phyloP scores from a whole-genome alignment of 2,113 vertebrate species.

The Anoura caudifer region DNA sequence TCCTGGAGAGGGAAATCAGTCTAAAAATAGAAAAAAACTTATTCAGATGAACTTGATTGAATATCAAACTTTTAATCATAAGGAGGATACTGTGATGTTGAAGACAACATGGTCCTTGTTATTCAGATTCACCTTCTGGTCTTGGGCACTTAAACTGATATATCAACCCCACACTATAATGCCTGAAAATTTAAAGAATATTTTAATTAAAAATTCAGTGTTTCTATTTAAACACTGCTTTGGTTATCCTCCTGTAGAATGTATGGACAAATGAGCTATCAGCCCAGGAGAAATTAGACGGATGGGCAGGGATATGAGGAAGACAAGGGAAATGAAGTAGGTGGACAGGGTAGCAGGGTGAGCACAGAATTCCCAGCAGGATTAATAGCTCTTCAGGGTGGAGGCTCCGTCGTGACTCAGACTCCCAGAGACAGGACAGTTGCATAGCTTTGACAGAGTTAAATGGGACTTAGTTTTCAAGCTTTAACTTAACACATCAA shows the following conservation, averaged over 20 bases:
- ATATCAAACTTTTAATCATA: not conserved
- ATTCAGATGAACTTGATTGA: not conserved
- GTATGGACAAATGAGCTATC: not conserved
- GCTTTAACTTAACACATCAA: not conserved
- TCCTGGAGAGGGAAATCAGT: not conserved
- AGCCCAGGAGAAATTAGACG: rapidly evolving
- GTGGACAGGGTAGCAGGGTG: rapidly evolving
- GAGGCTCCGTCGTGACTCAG: not conserved
- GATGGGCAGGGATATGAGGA: not conserved
- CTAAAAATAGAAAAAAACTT: not conserved
- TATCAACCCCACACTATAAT: not conserved
- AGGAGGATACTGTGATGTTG: not conserved
- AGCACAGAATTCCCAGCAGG: not conserved
- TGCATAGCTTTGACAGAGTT: not conserved
- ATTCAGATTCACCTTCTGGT: not conserved
- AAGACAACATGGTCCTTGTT: not conserved
- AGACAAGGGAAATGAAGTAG: not conserved
- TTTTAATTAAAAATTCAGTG: not conserved
- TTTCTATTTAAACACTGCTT: not conserved
- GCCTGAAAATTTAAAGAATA: not conserved
- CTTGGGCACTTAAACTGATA: not conserved
- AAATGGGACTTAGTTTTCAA: not conserved
- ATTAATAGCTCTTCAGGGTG: not conserved
- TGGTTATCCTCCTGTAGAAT: not conserved
- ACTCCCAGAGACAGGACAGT: not conserved